Percentiles rank a stretch among this genome's conserved stretches.
Evolutionary conservation across 2,113 vertebrate genomes (phyloP).

Genomic region (Nesoenas mayeri): DNA sequence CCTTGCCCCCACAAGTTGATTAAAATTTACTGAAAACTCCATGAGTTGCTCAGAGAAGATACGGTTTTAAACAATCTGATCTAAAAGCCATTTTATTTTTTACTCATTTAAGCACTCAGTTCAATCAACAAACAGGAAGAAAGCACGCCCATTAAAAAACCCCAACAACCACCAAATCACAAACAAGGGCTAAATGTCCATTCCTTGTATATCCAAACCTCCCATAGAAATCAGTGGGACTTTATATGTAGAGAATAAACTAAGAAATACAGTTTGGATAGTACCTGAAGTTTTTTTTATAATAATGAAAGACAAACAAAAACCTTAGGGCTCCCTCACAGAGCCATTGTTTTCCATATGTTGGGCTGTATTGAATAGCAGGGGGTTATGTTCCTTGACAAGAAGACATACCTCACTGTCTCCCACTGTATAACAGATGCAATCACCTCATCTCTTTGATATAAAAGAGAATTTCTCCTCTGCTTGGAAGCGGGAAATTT

Average conservation of each 20-base stretch:
- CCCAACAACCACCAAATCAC: background rate
- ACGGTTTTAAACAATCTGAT: background rate
- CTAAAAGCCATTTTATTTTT: background rate
- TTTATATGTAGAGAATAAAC: background rate
- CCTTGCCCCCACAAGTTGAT: background rate
- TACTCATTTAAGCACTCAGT: background rate
- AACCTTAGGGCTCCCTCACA: background rate
- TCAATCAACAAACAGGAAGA: background rate
- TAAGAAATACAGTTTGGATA: background rate
- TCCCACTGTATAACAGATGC: background rate
- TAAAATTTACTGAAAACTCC: background rate
- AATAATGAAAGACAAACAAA: background rate
- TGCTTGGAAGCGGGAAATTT: background rate
- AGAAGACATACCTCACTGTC: background rate
- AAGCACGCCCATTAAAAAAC: background rate
- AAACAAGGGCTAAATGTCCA: background rate
- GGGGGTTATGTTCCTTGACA: background rate
- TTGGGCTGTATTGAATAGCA: background rate
- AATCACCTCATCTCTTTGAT: background rate
- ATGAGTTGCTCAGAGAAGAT: background rate
- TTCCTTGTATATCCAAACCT: background rate
- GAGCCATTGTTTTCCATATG: background rate
- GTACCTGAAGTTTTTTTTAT: background rate
- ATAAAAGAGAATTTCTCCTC: background rate
- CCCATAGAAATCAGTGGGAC: background rate